These are phyloP conservation scores for Misgurnus anguillicaudatus DNA, from an alignment of 2,113 vertebrate genomes.

Conservation along the genomic window DNA sequence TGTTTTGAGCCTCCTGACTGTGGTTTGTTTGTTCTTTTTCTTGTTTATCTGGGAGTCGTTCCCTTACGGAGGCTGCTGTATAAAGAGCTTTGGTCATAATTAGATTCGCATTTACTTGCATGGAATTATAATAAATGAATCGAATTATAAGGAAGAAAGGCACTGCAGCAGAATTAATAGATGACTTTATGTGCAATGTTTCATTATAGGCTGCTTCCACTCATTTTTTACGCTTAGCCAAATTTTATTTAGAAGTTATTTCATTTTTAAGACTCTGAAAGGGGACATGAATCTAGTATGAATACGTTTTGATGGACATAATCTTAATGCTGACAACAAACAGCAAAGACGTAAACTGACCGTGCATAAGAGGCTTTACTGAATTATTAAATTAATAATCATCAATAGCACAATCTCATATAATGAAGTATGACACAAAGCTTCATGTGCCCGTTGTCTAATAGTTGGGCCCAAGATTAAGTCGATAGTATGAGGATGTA, in stretches of 20 bases:
- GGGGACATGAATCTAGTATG: slow-evolving; percentile 26
- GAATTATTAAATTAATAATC: slow-evolving; percentile 31
- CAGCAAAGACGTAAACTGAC: slow-evolving; percentile 17
- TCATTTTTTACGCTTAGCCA: not conserved
- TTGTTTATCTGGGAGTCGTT: slow-evolving; percentile 44
- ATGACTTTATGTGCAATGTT: not conserved
- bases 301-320: slow-evolving; percentile 42
- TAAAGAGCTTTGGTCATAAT: slow-evolving; percentile 30
- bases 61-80: slow-evolving; percentile 30
- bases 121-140: slow-evolving; percentile 43
- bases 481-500: too few species aligned
- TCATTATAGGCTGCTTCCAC: slow-evolving; percentile 36
- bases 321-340: slow-evolving; percentile 39
- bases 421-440: not conserved
- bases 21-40: slow-evolving; percentile 23
- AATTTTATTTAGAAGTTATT: slow-evolving; percentile 35
- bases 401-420: slow-evolving; percentile 11
- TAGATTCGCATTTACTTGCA: slow-evolving; percentile 32
- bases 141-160: slow-evolving; percentile 9
- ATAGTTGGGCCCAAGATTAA: too few species aligned
- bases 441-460: too few species aligned
- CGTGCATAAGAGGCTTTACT: slow-evolving; percentile 33
- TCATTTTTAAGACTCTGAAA: slow-evolving; percentile 4
- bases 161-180: slow-evolving; percentile 34
- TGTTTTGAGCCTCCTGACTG: slow-evolving; percentile 28